phyloP scores from a whole-genome alignment of 1,140 invertebrate genomes.

The Nasonia longicornis region DNA sequence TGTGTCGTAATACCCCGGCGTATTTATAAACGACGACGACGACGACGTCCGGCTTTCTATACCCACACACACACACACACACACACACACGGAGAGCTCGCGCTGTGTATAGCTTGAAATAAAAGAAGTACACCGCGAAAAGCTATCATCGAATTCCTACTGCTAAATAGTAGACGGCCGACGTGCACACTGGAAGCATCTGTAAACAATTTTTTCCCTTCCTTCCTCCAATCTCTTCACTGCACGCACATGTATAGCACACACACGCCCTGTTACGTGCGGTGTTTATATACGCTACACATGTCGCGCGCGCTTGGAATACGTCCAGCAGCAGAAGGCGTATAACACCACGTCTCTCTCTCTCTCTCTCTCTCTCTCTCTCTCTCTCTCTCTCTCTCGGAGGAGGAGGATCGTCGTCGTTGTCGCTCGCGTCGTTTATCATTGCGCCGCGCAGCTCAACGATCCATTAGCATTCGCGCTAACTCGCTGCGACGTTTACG shows the following conservation, averaged over 20 bases:
- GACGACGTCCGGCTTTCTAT: neutral
- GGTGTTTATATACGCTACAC: neutral
- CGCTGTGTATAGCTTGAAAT: too few relatives aligned
- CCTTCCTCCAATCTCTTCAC: neutral
- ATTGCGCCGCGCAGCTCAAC: neutral
- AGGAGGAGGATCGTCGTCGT: neutral
- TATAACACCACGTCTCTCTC: neutral
- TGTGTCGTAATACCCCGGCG: neutral
- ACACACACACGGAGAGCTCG: neutral
- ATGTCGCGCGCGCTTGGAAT: slow-evolving; percentile 20
- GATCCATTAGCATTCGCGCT: slow-evolving; percentile 22
- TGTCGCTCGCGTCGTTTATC: slow-evolving; percentile 17
- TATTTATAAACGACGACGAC: slow-evolving; percentile 3
- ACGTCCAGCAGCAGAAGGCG: neutral
- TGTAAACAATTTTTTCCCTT: neutral
- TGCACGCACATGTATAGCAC: neutral
- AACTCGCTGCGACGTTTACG: neutral
- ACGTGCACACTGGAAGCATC: neutral
- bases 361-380: neutral
- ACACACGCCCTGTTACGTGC: too few relatives aligned
- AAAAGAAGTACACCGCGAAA: too few relatives aligned
- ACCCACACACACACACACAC: neutral
- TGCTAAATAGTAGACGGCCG: too few relatives aligned
- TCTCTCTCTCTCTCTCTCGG: neutral
- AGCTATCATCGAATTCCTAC: too few relatives aligned